phyloP scores from a whole-genome alignment of 2,113 vertebrate species.

The Lepisosteus oculatus region DNA sequence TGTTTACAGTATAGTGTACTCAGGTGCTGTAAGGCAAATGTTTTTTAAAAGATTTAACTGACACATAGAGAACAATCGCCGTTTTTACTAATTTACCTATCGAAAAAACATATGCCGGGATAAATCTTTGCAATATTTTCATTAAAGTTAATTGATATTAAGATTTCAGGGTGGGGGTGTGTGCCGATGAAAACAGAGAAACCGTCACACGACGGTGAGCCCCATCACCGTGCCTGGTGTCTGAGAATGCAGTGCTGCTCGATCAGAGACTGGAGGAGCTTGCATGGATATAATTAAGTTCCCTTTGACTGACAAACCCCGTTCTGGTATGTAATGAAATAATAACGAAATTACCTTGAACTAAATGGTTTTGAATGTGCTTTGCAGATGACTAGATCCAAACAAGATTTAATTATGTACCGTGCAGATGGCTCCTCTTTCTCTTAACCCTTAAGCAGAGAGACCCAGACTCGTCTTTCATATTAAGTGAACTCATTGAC shows the following conservation, averaged over 20 bases:
- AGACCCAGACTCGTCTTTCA: not conserved
- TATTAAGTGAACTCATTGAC: no score
- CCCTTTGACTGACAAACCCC: not conserved
- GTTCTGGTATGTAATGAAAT: slow-evolving; percentile 1
- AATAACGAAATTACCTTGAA: slow-evolving; percentile 6
- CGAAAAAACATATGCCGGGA: no score
- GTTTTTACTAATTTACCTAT: no score
- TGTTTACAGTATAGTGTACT: no score
- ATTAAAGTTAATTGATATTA: no score
- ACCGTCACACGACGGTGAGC: no score
- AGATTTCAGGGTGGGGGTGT: no score
- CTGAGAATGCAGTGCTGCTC: not conserved
- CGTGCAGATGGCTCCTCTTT: not conserved
- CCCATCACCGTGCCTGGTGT: not conserved
- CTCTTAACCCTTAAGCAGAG: not conserved
- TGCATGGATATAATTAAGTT: slow-evolving; percentile 1
- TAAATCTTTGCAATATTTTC: no score
- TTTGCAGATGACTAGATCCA: slow-evolving; percentile 1
- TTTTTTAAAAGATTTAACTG: no score
- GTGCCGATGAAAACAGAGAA: no score
- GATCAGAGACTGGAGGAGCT: not conserved
- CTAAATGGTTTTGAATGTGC: slow-evolving; percentile 5
- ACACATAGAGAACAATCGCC: no score
- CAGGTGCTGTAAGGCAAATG: no score
- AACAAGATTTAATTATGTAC: not conserved